phyloP scores from a whole-genome alignment of 2,113 vertebrate genomes.

The Phylloscopus trochiloides region DNA sequence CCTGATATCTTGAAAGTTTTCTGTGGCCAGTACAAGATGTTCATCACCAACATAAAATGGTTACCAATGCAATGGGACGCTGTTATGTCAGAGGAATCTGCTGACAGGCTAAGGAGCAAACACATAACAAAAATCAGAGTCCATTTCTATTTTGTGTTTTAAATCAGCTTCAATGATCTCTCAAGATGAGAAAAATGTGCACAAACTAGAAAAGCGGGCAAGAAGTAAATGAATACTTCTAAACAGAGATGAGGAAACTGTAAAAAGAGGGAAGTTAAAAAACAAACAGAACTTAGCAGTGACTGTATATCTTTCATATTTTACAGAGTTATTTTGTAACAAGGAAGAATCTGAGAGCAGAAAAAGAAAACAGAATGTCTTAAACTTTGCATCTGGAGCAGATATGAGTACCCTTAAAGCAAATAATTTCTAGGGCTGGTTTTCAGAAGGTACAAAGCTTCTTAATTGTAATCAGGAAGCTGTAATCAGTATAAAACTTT shows the following conservation, averaged over 20 bases:
- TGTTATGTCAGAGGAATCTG: constrained; percentile 56
- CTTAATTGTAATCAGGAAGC: constrained; percentile 7
- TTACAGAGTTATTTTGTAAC: background rate
- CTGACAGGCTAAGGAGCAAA: constrained; percentile 69
- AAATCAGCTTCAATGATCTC: constrained; percentile 41
- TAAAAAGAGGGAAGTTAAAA: background rate
- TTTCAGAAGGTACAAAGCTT: constrained; percentile 17
- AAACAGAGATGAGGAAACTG: background rate
- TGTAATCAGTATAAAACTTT: background rate
- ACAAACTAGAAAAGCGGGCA: background rate
- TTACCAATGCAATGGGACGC: background rate
- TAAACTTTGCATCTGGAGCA: background rate
- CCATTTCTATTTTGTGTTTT: constrained; percentile 62
- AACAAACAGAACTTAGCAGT: background rate
- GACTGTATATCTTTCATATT: background rate
- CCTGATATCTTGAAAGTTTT: constrained; percentile 17
- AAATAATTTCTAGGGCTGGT: background rate
- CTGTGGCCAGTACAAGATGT: constrained; percentile 7
- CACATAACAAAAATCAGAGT: constrained; percentile 68
- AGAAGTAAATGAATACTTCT: background rate
- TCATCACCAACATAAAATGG: constrained; percentile 7
- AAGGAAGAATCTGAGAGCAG: background rate
- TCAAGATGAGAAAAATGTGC: constrained; percentile 15
- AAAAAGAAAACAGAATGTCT: background rate
- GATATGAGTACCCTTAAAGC: background rate